phyloP scores from a whole-genome alignment of 2,888 invertebrate species.

The Tipula lateralis region DNA sequence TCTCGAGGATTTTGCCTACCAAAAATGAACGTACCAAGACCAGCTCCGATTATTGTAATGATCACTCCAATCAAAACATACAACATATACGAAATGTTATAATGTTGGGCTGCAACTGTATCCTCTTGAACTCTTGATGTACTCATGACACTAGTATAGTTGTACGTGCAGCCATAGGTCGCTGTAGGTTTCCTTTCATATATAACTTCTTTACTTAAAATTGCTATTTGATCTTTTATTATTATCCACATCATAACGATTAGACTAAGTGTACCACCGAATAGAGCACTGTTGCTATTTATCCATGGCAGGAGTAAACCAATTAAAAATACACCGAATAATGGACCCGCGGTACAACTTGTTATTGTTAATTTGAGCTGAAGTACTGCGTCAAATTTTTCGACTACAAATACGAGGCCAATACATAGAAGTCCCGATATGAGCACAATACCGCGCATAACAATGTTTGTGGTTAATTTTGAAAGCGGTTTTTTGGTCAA shows the following conservation, averaged over 20 bases:
- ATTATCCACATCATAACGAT: conserved; percentile 63
- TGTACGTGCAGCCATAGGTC: conserved; percentile 50
- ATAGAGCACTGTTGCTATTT: conserved; percentile 58
- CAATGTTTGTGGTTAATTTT: conserved; percentile 52
- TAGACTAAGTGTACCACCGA: conserved; percentile 62
- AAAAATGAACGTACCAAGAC: neutral
- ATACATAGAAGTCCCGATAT: conserved; percentile 62
- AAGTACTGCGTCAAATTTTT: conserved; percentile 65
- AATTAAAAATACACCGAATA: conserved; percentile 65
- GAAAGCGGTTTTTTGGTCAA: conserved; percentile 55
- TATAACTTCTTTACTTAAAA: conserved; percentile 57
- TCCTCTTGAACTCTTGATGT: neutral
- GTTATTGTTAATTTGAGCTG: conserved; percentile 59
- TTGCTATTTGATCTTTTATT: conserved; percentile 53
- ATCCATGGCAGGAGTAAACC: conserved; percentile 50
- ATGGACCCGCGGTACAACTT: conserved; percentile 63
- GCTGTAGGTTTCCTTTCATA: conserved; percentile 55
- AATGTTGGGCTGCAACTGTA: neutral
- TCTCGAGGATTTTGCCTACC: neutral
- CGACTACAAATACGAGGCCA: conserved; percentile 61
- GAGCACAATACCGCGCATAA: conserved; percentile 65
- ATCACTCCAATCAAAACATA: neutral
- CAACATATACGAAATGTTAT: neutral
- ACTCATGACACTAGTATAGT: conserved; percentile 33
- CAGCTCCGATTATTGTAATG: neutral